phyloP scores from a whole-genome alignment of 2,113 vertebrate genomes.

The Crotalus helleri region DNA sequence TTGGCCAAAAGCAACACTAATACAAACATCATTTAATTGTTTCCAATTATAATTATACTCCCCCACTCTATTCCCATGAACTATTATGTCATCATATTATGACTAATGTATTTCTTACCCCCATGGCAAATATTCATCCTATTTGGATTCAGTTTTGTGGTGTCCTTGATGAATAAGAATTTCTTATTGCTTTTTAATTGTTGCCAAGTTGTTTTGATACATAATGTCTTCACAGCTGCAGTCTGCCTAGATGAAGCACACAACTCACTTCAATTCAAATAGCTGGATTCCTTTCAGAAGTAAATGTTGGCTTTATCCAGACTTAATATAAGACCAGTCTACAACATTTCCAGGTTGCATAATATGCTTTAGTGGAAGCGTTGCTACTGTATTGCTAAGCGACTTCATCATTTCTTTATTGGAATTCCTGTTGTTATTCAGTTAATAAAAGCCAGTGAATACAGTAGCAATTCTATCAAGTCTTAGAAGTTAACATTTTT shows the following conservation, averaged over 20 bases:
- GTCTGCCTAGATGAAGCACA: not conserved
- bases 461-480: not conserved
- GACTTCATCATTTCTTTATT: not conserved
- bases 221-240: not conserved
- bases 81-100: not conserved
- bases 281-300: not conserved
- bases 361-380: rapidly evolving
- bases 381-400: not conserved
- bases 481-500: not conserved
- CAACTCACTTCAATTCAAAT: not conserved
- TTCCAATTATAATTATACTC: not conserved
- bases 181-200: not conserved
- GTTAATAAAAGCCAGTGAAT: not conserved
- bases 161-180: not conserved
- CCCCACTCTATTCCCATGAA: not conserved
- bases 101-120: not conserved
- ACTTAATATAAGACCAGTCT: not conserved
- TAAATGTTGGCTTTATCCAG: not conserved
- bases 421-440: not conserved
- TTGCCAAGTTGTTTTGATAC: not conserved
- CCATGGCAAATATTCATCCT: not conserved
- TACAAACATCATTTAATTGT: not conserved
- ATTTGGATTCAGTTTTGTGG: not conserved
- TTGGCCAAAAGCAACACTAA: not conserved
- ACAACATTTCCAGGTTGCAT: rapidly evolving